Conservation (phyloP, 2,113 vertebrate species). For the Labrus mixtus region DNA sequence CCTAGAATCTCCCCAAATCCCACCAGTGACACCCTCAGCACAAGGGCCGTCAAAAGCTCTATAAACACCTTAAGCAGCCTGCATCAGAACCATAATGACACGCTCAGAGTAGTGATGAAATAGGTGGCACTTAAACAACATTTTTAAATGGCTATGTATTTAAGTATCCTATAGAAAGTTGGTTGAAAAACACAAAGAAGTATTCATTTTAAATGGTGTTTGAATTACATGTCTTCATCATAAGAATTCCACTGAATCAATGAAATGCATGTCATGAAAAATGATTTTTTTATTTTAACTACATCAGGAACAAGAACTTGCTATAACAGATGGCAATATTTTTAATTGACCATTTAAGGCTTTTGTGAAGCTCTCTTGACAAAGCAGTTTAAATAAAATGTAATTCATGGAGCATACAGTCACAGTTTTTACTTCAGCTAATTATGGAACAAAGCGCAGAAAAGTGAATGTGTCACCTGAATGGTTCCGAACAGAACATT, state of each 20-base stretch:
- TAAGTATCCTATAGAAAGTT: background rate
- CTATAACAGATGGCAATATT: slow-evolving; percentile 53
- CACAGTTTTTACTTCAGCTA: background rate
- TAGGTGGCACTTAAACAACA: background rate
- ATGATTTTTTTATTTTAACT: slow-evolving; percentile 9
- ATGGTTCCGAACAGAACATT: slow-evolving; percentile 5
- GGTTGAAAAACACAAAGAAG: background rate
- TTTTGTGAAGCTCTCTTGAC: slow-evolving; percentile 34
- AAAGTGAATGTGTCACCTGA: slow-evolving; percentile 21
- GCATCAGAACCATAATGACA: slow-evolving; percentile 37
- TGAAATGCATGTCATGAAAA: background rate
- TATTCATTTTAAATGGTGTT: too few species aligned
- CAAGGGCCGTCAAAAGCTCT: slow-evolving; percentile 44
- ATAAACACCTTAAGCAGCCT: slow-evolving; percentile 23
- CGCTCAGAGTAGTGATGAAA: slow-evolving; percentile 26
- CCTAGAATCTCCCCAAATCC: slow-evolving; percentile 47
- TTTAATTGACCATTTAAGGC: slow-evolving; percentile 40
- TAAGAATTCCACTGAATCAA: background rate
- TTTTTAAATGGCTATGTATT: background rate
- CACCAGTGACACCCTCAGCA: slow-evolving; percentile 36
- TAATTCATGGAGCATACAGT: slow-evolving; percentile 30
- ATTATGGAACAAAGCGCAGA: background rate
- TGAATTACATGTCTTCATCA: background rate
- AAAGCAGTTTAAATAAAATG: slow-evolving; percentile 49
- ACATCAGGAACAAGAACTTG: slow-evolving; percentile 13